Conservation (phyloP, 2,797 vertebrate genomes). For the Hoplostethus atlanticus region DNA sequence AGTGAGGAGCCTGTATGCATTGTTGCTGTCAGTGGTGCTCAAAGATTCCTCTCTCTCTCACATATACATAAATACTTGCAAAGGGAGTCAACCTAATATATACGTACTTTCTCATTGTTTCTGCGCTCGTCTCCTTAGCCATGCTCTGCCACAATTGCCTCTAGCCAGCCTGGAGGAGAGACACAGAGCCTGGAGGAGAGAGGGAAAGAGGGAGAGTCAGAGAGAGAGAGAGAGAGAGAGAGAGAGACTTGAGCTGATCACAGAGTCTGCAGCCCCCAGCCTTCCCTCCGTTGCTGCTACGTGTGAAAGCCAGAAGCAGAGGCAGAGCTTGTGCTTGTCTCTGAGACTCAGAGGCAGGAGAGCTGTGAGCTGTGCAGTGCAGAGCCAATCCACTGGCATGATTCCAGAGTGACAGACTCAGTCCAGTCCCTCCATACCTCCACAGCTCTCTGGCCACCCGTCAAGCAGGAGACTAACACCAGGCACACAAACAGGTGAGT, state of each 20-base stretch:
- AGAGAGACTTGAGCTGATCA: slow-evolving; percentile 69
- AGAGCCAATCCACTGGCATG: slow-evolving; percentile 57
- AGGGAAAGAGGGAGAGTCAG: slow-evolving; percentile 12
- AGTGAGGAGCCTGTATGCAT: slow-evolving; percentile 56
- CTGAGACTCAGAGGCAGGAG: slow-evolving; percentile 60
- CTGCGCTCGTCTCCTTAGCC: slow-evolving; percentile 28
- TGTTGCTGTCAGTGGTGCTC: slow-evolving; percentile 52
- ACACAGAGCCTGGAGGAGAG: slow-evolving; percentile 54
- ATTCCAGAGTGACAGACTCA: slow-evolving; percentile 63
- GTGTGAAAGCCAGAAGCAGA: slow-evolving; percentile 66
- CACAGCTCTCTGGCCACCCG: slow-evolving; percentile 44
- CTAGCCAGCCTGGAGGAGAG: slow-evolving; percentile 68
- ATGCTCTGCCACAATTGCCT: slow-evolving; percentile 43
- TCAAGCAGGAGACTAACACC: slow-evolving; percentile 52
- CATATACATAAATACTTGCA: slow-evolving; percentile 59
- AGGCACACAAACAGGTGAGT: slow-evolving; percentile 77
- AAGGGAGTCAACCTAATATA: slow-evolving; percentile 53
- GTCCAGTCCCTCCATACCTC: slow-evolving; percentile 51
- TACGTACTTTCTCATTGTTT: slow-evolving; percentile 41
- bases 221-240: slow-evolving; percentile 33
- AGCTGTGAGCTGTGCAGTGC: slow-evolving; percentile 34
- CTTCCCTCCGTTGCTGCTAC: slow-evolving; percentile 71
- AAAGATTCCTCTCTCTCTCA: slow-evolving; percentile 22
- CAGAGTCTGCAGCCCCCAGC: slow-evolving; percentile 80
- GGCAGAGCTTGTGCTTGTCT: slow-evolving; percentile 75